phyloP scores from a whole-genome alignment of 2,888 invertebrate genomes.

The Eurois occulta region DNA sequence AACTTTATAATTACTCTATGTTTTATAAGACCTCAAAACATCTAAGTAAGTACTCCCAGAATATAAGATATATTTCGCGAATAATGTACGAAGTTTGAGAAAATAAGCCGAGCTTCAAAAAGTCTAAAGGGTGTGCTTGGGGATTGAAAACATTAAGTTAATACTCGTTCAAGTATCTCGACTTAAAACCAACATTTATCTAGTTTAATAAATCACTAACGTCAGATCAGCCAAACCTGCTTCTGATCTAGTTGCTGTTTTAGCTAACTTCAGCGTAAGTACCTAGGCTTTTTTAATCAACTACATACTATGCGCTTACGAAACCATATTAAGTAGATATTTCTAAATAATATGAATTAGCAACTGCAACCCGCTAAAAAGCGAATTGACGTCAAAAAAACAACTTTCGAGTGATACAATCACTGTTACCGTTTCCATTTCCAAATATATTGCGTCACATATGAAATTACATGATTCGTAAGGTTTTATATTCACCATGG shows the following conservation, averaged over 20 bases:
- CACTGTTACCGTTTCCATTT: slow-evolving; percentile 50
- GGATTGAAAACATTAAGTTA: slow-evolving; percentile 58
- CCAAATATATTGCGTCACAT: slow-evolving; percentile 60
- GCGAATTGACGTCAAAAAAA: slow-evolving; percentile 26
- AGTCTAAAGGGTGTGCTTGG: slow-evolving; percentile 48
- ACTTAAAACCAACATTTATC: slow-evolving; percentile 53
- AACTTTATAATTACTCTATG: slow-evolving; percentile 55
- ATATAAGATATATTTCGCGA: slow-evolving; percentile 59
- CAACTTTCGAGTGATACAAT: slow-evolving; percentile 54
- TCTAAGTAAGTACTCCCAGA: slow-evolving; percentile 37
- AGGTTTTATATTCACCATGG: slow-evolving; percentile 59
- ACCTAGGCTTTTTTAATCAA: slow-evolving; percentile 22
- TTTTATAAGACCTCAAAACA: slow-evolving; percentile 49
- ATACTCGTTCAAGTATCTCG: slow-evolving; percentile 44
- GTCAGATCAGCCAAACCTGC: slow-evolving; percentile 17
- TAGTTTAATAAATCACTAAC: slow-evolving; percentile 43
- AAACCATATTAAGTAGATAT: slow-evolving; percentile 41
- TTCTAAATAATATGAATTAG: slow-evolving; percentile 27
- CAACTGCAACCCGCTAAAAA: slow-evolving; percentile 21
- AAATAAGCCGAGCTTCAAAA: slow-evolving; percentile 60
- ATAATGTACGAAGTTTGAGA: slow-evolving; percentile 63
- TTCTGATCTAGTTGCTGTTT: background rate
- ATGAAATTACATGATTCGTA: slow-evolving; percentile 46
- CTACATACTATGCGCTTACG: slow-evolving; percentile 19
- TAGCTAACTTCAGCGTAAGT: slow-evolving; percentile 29